Evolutionary conservation across 2,797 vertebrate genomes (phyloP).

Genomic region (Sebastes taczanowskii): DNA sequence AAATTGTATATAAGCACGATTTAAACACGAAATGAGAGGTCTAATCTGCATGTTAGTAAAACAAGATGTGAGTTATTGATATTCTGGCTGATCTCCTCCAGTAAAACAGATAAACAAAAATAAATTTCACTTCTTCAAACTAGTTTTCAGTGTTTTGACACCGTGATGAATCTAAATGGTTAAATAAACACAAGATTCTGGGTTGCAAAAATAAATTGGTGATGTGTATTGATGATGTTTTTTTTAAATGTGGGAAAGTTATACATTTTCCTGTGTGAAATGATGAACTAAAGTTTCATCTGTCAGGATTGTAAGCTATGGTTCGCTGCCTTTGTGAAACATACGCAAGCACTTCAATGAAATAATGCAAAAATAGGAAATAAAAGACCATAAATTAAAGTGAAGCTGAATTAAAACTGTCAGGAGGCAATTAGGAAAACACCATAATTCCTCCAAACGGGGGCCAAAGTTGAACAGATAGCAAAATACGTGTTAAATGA

Average conservation of each 20-base stretch:
- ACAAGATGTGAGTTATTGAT: neutral
- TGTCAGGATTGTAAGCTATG: slow-evolving; percentile 24
- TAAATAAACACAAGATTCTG: slow-evolving; percentile 41
- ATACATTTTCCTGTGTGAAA: slow-evolving; percentile 52
- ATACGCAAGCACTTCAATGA: slow-evolving; percentile 19
- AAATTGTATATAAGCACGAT: neutral
- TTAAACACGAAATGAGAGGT: neutral
- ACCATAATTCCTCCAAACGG: slow-evolving; percentile 70
- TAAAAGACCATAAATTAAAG: slow-evolving; percentile 69
- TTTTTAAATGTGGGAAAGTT: slow-evolving; percentile 1
- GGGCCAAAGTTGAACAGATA: slow-evolving; percentile 78
- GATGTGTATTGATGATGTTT: slow-evolving; percentile 37
- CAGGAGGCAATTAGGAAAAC: slow-evolving; percentile 73
- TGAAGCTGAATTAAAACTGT: slow-evolving; percentile 70
- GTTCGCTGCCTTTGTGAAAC: slow-evolving; percentile 24
- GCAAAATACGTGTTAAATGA: slow-evolving; percentile 75
- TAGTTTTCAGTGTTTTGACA: neutral
- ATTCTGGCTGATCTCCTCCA: neutral
- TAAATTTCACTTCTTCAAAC: neutral
- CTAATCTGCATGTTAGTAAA: neutral
- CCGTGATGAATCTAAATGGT: slow-evolving; percentile 30
- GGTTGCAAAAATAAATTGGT: slow-evolving; percentile 9
- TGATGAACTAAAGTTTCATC: slow-evolving; percentile 40
- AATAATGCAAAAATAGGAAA: slow-evolving; percentile 69
- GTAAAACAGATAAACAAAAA: neutral